A percentile compares a stretch with the other conserved stretches of the same genome.
These are phyloP conservation scores for Osmoderma eremita DNA, from an alignment of 2,888 invertebrate species.

Conservation along the genomic window DNA sequence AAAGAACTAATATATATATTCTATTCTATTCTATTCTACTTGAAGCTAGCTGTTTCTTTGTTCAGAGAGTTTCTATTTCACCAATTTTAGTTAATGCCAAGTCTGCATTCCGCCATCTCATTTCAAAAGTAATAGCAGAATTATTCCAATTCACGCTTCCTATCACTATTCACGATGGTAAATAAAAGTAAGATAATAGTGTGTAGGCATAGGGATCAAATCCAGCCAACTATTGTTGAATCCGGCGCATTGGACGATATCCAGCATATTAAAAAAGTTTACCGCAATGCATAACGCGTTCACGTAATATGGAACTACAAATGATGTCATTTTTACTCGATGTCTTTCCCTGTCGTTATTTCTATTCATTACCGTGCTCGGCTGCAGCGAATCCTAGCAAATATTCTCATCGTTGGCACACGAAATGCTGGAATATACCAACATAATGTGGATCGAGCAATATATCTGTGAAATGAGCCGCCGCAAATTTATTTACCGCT, in stretches of 20 bases:
- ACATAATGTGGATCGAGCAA: background rate
- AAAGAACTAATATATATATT: too few species aligned
- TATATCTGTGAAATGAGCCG: background rate
- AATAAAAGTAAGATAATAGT: background rate
- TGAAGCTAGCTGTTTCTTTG: too few species aligned
- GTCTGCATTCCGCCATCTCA: too few species aligned
- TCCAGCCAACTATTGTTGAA: background rate
- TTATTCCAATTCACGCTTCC: too few species aligned
- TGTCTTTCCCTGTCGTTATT: background rate
- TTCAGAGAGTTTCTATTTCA: too few species aligned
- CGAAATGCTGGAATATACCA: background rate
- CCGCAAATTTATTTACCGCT: background rate
- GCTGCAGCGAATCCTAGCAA: background rate
- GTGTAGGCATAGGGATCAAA: conserved; percentile 3
- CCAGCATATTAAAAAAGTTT: conserved; percentile 14
- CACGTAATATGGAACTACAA: background rate
- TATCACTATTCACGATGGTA: background rate
- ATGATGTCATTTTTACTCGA: conserved; percentile 7
- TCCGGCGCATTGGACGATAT: conserved; percentile 9
- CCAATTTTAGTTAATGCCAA: too few species aligned
- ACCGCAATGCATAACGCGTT: conserved; percentile 6
- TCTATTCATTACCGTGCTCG: conserved; percentile 1
- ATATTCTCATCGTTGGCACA: background rate
- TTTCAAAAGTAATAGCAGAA: too few species aligned
- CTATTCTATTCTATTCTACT: too few species aligned